Conservation (phyloP, 2,888 invertebrate genomes). For the Eupelmus urozonus region DNA sequence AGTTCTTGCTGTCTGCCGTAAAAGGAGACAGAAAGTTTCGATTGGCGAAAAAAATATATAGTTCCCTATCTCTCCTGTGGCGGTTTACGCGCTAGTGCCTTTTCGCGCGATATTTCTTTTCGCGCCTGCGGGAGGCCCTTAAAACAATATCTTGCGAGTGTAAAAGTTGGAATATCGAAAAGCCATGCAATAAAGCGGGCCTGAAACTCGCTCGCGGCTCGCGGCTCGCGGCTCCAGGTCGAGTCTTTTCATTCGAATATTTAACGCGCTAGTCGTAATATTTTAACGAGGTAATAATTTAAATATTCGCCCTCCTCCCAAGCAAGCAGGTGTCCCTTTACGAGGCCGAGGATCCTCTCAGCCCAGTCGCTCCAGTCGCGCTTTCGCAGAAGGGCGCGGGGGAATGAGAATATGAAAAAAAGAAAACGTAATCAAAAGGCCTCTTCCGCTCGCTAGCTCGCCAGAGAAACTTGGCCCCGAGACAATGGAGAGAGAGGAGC, state of each 20-base stretch:
- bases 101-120: conserved; percentile 33
- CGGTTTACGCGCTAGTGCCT: background rate
- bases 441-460: background rate
- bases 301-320: conserved; percentile 54
- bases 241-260: conserved; percentile 43
- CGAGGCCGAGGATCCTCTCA: conserved; percentile 6
- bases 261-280: conserved; percentile 56
- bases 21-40: background rate
- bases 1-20: background rate
- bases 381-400: background rate
- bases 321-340: conserved; percentile 16
- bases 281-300: conserved; percentile 65
- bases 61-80: background rate
- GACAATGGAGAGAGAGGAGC: conserved; percentile 13
- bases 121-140: background rate
- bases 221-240: background rate
- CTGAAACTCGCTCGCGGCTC: background rate
- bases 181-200: conserved; percentile 35
- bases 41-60: conserved; percentile 8
- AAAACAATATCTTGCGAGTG: conserved; percentile 23
- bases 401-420: conserved; percentile 3
- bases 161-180: conserved; percentile 43
- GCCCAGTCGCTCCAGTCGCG: too few relatives aligned
- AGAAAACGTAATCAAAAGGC: conserved; percentile 36
- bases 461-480: conserved; percentile 17